Conservation (phyloP, 2,888 invertebrate genomes). For the Heteromyza rotundicornis region DNA sequence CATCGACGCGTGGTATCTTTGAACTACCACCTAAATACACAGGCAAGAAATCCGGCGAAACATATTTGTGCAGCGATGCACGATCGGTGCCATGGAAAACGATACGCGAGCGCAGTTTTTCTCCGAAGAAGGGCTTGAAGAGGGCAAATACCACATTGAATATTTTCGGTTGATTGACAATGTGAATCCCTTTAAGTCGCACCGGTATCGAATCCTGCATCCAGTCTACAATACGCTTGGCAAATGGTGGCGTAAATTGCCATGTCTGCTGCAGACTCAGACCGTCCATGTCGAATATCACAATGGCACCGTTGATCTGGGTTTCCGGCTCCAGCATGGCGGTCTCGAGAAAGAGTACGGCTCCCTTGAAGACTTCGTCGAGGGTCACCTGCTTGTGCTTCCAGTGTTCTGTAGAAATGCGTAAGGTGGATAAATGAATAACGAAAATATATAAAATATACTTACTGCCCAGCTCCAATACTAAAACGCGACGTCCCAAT, state of each 20-base stretch:
- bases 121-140: conserved; percentile 87
- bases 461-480: conserved; percentile 82
- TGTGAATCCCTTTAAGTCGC: conserved; percentile 85
- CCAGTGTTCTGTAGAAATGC: conserved; percentile 72
- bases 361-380: conserved; percentile 84
- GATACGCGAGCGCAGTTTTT: conserved; percentile 82
- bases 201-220: conserved; percentile 85
- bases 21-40: conserved; percentile 77
- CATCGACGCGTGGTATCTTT: conserved; percentile 72
- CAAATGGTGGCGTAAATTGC: conserved; percentile 86
- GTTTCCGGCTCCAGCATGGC: conserved; percentile 81
- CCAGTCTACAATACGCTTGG: conserved; percentile 85
- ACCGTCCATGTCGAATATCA: conserved; percentile 87
- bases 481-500: conserved; percentile 75
- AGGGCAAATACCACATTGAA: conserved; percentile 90
- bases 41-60: conserved; percentile 75
- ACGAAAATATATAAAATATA: conserved; percentile 14
- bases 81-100: conserved; percentile 81
- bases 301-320: conserved; percentile 78
- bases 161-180: conserved; percentile 87
- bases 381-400: conserved; percentile 78
- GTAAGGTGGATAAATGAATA: neutral
- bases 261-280: conserved; percentile 80
- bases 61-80: conserved; percentile 74
- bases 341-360: conserved; percentile 80